phyloP scores from a whole-genome alignment of 1,140 invertebrate species.

The Vanessa atalanta region DNA sequence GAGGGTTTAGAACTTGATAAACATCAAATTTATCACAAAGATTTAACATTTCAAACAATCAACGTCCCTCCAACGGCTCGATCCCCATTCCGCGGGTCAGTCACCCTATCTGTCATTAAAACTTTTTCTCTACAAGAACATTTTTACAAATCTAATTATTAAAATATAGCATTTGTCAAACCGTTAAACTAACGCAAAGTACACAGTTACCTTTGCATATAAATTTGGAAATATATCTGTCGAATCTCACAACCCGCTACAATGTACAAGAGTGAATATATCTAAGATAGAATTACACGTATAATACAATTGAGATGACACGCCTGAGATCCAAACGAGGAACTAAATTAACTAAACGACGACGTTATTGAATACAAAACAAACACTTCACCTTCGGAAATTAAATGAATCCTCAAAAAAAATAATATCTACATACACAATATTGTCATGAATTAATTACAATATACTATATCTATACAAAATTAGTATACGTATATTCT shows the following conservation, averaged over 20 bases:
- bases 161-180: constrained; percentile 36
- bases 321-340: constrained; percentile 71
- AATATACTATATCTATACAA: constrained; percentile 44
- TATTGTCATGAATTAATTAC: constrained; percentile 72
- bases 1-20: background rate
- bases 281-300: constrained; percentile 38
- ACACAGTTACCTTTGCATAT: constrained; percentile 28
- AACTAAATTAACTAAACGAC: constrained; percentile 55
- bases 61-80: background rate
- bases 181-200: constrained; percentile 17
- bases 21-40: background rate
- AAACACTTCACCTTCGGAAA: constrained; percentile 2
- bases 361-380: constrained; percentile 36
- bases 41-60: background rate
- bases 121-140: constrained; percentile 33
- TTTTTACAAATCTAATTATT: constrained; percentile 27
- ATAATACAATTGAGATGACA: constrained; percentile 59
- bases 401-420: background rate
- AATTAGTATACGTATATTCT: constrained; percentile 7
- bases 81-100: constrained; percentile 1
- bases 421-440: constrained; percentile 54
- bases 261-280: constrained; percentile 48
- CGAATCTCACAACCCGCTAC: constrained; percentile 73
- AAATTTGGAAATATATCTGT: constrained; percentile 39
- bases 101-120: constrained; percentile 9